phyloP scores from a whole-genome alignment of 2,888 invertebrate genomes.

The Spisula subtruncata region DNA sequence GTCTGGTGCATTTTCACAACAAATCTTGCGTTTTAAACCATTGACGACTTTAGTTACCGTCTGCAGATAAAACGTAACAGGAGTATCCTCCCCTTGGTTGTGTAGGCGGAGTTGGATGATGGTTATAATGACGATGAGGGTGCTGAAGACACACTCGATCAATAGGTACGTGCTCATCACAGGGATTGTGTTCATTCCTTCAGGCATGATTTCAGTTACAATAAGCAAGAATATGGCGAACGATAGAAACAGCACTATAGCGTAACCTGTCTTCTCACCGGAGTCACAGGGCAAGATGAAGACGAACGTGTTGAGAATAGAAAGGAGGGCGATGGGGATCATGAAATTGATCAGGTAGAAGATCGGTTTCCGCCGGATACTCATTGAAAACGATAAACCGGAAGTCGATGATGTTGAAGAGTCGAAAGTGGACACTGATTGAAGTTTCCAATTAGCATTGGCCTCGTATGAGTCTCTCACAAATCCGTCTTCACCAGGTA shows the following conservation, averaged over 20 bases:
- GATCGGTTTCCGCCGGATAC: constrained; percentile 63
- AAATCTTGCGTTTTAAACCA: constrained; percentile 50
- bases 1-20: constrained; percentile 17
- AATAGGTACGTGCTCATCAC: constrained; percentile 67
- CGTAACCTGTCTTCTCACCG: constrained; percentile 70
- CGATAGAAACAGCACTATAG: constrained; percentile 67
- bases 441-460: constrained; percentile 73
- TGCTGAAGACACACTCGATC: constrained; percentile 66
- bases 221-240: constrained; percentile 71
- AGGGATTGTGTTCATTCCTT: constrained; percentile 70
- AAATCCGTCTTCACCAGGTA: constrained; percentile 57
- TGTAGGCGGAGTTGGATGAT: constrained; percentile 65
- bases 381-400: constrained; percentile 57
- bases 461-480: constrained; percentile 54
- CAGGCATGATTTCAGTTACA: constrained; percentile 74
- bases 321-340: constrained; percentile 63
- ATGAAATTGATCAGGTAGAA: constrained; percentile 68
- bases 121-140: constrained; percentile 61
- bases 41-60: constrained; percentile 44
- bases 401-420: constrained; percentile 61
- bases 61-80: constrained; percentile 52
- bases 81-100: constrained; percentile 57
- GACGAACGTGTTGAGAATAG: constrained; percentile 61
- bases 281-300: constrained; percentile 69
- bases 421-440: constrained; percentile 51